phyloP scores from a whole-genome alignment of 1,140 invertebrate species.

The Leptinotarsa lineolata region DNA sequence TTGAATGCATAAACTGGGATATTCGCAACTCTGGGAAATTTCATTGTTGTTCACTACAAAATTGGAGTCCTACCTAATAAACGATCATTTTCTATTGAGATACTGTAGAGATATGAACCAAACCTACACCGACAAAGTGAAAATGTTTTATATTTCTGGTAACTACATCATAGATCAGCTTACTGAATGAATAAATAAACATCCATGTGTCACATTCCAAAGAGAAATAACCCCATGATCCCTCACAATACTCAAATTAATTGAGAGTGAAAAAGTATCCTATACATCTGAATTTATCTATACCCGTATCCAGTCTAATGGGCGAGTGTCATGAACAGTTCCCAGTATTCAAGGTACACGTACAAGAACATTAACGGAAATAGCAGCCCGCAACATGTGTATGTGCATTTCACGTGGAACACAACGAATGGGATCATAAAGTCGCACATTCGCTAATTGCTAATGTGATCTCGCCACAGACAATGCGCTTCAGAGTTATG shows the following conservation, averaged over 20 bases:
- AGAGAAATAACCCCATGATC: neutral
- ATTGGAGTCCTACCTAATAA: no score
- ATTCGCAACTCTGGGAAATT: no score
- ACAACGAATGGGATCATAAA: constrained; percentile 38
- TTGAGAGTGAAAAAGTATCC: neutral
- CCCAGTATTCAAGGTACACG: constrained; percentile 8
- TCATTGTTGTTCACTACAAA: no score
- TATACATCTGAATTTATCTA: constrained; percentile 2
- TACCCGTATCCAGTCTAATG: neutral
- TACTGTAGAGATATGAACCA: no score
- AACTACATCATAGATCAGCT: no score
- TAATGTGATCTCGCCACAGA: constrained; percentile 31
- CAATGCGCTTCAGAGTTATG: constrained; percentile 27
- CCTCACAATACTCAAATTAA: neutral
- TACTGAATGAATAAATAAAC: neutral
- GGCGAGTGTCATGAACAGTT: constrained; percentile 2
- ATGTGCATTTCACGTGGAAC: constrained; percentile 33
- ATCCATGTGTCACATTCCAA: neutral
- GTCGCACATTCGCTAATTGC: constrained; percentile 38
- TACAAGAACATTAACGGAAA: constrained; percentile 32
- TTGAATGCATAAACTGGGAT: no score
- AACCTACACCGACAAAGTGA: no score
- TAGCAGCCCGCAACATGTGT: constrained; percentile 32
- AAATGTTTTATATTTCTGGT: no score
- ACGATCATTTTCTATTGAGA: no score